Evolutionary conservation across 2,888 invertebrate species (phyloP), one percentile per base, ranked within the genome.

Genomic region (Rhagonycha lutea): DNA sequence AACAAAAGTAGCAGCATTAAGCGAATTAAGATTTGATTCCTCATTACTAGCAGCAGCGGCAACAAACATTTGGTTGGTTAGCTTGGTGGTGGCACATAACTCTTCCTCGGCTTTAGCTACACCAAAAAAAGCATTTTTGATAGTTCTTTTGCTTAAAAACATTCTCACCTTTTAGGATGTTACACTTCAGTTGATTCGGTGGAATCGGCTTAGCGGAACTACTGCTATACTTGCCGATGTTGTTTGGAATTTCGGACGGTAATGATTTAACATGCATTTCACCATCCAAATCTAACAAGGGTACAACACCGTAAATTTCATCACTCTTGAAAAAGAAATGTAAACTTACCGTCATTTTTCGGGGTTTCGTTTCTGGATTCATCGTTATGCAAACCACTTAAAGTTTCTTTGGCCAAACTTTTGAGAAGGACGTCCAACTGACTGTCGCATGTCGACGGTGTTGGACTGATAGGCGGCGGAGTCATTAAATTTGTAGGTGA

Each of bases 151-250:
- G 2, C 9, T 61, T 61, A 61, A 61, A 62, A 62, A 62, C 18
- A 63, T 18, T 26, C 82, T 91, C 91, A 88, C 96, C 96, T 91
- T 98, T 98, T 72, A 98, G 89, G 86, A 98, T 97, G 89, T 96
- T 98, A 89, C 98, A 98, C 89, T 98, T 98, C 78, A 98, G 91
- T 85, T 97, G 95, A 80, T 96, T 96, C 9, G 96, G 95, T 67
- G 97, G 96, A 76, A 97, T 91, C 23, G 95, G 93, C 83, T 93
- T 92, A 18, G 85, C 86, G 28, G 75, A 75, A 11, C 80, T 80
- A 32, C 83, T 83, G 14, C 83, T 82, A 70, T 80, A 81, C 81
- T 85, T 87, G 68, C 83, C 83, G 62, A 87, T 86, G 78, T 88
- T 88, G 78, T 88, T 88, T 7, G 87, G 87, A 73, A 88, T 85